Conservation (phyloP, 2,113 vertebrate species). For the Hippocampus barbouri region DNA sequence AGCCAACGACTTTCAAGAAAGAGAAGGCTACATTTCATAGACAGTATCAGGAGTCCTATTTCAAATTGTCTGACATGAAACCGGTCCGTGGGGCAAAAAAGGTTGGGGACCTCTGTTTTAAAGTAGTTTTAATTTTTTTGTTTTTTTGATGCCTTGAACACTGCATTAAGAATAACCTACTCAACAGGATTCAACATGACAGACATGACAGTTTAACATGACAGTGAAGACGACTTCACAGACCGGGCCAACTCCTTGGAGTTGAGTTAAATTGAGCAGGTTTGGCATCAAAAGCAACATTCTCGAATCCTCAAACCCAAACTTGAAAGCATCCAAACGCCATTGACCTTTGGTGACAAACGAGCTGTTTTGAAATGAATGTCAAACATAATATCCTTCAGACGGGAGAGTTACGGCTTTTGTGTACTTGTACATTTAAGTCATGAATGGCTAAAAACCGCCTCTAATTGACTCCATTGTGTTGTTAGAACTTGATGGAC, state of each 20-base stretch:
- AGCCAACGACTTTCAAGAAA: too few species aligned
- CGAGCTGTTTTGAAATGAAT: background rate
- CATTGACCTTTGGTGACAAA: background rate
- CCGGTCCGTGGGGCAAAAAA: too few species aligned
- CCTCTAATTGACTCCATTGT: background rate
- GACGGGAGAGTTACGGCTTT: background rate
- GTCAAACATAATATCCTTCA: constrained; percentile 3
- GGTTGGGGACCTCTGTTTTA: too few species aligned
- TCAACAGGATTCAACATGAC: background rate
- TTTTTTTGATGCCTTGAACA: background rate
- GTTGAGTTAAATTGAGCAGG: background rate
- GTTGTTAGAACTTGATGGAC: background rate
- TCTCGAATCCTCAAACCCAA: background rate
- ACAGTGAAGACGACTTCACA: background rate
- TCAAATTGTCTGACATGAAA: too few species aligned
- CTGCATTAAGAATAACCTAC: background rate
- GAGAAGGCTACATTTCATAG: too few species aligned
- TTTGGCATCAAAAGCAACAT: background rate
- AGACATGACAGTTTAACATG: background rate
- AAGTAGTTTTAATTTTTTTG: too few species aligned
- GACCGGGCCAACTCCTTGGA: background rate
- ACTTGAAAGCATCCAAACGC: background rate
- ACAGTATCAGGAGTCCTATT: too few species aligned
- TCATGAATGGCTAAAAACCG: background rate
- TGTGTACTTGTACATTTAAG: background rate